Percentiles rank a stretch among this genome's conserved stretches.
Conservation (phyloP, 2,113 vertebrate genomes). For the Colius striatus region DNA sequence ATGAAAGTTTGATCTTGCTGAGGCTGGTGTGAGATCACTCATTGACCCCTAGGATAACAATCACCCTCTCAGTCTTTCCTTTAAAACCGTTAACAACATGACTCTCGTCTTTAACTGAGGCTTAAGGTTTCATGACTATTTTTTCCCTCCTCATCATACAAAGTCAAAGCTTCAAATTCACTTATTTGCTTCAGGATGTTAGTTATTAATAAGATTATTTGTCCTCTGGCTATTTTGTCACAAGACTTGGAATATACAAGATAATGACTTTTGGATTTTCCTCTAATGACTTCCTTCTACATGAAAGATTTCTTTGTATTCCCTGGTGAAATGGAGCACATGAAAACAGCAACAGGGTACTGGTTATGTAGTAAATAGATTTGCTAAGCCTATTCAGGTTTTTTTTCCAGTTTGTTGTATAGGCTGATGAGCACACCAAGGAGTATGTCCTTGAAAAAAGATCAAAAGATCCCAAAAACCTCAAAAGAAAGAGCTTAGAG, state of each 20-base stretch:
- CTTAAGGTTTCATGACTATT: neutral
- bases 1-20: neutral
- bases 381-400: neutral
- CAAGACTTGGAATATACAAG: neutral
- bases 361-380: neutral
- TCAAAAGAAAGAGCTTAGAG: neutral
- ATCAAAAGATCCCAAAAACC: neutral
- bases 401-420: neutral
- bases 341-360: neutral
- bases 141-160: neutral
- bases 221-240: neutral
- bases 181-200: neutral
- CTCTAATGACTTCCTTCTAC: neutral
- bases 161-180: neutral
- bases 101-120: neutral
- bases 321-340: neutral
- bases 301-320: neutral
- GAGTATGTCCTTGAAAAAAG: neutral
- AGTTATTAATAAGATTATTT: neutral
- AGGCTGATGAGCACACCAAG: neutral
- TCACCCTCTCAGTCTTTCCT: neutral
- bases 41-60: neutral
- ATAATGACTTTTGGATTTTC: neutral
- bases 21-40: neutral
- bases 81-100: neutral